Evolutionary conservation across 2,113 vertebrate genomes (phyloP).

Genomic region (Polypterus bichir): DNA sequence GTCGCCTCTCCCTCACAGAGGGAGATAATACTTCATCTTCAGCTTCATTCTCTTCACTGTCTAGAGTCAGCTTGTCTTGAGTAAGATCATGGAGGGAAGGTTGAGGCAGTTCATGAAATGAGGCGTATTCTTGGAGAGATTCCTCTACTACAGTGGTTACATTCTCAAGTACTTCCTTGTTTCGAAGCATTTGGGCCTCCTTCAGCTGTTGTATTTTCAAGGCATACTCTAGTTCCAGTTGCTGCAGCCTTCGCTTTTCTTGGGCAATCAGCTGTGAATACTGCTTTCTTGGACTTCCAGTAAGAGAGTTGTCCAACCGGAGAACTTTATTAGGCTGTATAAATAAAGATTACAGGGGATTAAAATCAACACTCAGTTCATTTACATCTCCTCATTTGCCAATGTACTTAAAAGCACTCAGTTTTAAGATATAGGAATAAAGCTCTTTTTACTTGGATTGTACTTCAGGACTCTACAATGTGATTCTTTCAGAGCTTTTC

Average conservation of each 20-base stretch:
- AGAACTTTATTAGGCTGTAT: slow-evolving; percentile 64
- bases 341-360: too few relatives aligned
- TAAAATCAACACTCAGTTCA: too few relatives aligned
- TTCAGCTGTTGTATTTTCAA: slow-evolving; percentile 91
- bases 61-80: slow-evolving; percentile 82
- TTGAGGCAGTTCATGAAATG: slow-evolving; percentile 63
- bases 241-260: slow-evolving; percentile 81
- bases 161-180: slow-evolving; percentile 42
- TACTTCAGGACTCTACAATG: too few relatives aligned
- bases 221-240: slow-evolving; percentile 89
- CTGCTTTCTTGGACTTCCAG: slow-evolving; percentile 63
- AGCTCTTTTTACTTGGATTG: too few relatives aligned
- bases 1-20: slow-evolving; percentile 50
- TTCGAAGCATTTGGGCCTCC: slow-evolving; percentile 68
- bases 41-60: slow-evolving; percentile 64
- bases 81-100: slow-evolving; percentile 91
- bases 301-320: slow-evolving; percentile 48
- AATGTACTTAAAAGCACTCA: too few relatives aligned
- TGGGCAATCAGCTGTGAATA: slow-evolving; percentile 79
- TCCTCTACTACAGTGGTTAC: slow-evolving; percentile 38
- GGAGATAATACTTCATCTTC: slow-evolving; percentile 62
- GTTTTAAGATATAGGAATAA: too few relatives aligned
- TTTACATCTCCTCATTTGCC: too few relatives aligned
- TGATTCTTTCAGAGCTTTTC: too few relatives aligned
- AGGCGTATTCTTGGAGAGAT: slow-evolving; percentile 13